Percentiles rank a stretch among this genome's conserved stretches.
These are phyloP conservation scores for Ptychochromis oligacanthus DNA, from an alignment of 2,113 vertebrate genomes.

Conservation along the genomic window DNA sequence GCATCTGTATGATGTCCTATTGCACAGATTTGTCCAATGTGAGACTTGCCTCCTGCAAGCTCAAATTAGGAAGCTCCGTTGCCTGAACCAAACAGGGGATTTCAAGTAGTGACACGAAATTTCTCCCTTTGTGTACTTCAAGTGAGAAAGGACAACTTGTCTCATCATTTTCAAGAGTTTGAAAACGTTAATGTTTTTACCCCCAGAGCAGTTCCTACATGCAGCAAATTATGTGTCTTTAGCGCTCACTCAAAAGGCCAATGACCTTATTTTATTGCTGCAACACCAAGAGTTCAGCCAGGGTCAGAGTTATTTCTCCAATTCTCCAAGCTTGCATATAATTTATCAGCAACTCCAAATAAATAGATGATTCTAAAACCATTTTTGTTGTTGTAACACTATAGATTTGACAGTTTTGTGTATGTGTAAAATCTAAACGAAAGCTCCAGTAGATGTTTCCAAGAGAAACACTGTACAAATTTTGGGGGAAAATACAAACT, in stretches of 20 bases:
- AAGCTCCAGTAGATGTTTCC: background rate
- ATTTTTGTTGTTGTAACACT: background rate
- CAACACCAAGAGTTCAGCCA: slow-evolving; percentile 5
- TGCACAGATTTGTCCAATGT: background rate
- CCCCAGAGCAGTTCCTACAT: background rate
- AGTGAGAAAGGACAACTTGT: background rate
- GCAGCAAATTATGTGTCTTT: background rate
- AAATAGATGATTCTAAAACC: background rate
- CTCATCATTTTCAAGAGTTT: background rate
- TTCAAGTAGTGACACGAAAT: background rate
- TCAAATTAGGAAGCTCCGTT: background rate
- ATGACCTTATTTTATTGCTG: background rate
- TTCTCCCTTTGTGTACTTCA: background rate
- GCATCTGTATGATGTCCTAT: background rate
- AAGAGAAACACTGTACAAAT: background rate
- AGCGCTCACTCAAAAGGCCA: background rate
- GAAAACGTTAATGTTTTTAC: background rate
- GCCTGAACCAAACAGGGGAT: background rate
- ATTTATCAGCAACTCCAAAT: background rate
- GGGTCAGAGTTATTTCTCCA: background rate
- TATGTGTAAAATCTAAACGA: background rate
- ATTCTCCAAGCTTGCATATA: background rate
- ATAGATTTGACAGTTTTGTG: background rate
- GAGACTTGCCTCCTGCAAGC: background rate
- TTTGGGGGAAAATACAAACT: background rate